Conservation (phyloP, 1,140 invertebrate genomes). For the Wasmannia auropunctata region DNA sequence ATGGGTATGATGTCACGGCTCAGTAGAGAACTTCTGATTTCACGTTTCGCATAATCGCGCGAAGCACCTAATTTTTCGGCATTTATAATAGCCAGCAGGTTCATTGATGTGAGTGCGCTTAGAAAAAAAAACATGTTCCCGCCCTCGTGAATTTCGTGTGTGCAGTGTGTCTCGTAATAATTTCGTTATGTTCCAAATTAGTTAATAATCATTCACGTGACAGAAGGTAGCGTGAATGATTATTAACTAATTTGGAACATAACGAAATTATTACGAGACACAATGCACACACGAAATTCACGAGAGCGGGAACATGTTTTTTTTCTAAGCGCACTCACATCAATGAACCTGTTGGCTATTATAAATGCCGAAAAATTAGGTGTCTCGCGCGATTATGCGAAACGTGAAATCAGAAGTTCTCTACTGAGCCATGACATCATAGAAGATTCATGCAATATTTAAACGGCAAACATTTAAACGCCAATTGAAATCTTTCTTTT, state of each 20-base stretch:
- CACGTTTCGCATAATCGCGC: background rate
- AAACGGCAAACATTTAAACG: no score
- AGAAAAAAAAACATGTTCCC: background rate
- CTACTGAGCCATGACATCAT: constrained; percentile 10
- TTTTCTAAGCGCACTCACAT: no score
- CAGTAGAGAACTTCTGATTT: background rate
- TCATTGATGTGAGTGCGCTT: no score
- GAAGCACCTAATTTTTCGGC: background rate
- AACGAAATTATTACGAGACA: background rate
- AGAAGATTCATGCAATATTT: background rate
- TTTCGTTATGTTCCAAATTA: background rate
- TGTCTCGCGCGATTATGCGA: background rate
- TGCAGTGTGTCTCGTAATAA: background rate
- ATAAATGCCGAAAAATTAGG: background rate
- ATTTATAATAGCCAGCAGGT: background rate
- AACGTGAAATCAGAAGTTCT: background rate
- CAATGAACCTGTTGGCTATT: background rate
- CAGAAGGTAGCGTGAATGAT: background rate
- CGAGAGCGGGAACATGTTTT: background rate
- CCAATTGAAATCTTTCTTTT: background rate
- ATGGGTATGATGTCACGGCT: constrained; percentile 13
- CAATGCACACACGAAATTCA: background rate
- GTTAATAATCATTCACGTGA: background rate
- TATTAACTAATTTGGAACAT: background rate
- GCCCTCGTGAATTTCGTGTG: background rate